A percentile compares a stretch with the other conserved stretches of the same genome.
Evolutionary conservation across 2,797 vertebrate species (phyloP).

Genomic region (Peromyscus melanophrys): DNA sequence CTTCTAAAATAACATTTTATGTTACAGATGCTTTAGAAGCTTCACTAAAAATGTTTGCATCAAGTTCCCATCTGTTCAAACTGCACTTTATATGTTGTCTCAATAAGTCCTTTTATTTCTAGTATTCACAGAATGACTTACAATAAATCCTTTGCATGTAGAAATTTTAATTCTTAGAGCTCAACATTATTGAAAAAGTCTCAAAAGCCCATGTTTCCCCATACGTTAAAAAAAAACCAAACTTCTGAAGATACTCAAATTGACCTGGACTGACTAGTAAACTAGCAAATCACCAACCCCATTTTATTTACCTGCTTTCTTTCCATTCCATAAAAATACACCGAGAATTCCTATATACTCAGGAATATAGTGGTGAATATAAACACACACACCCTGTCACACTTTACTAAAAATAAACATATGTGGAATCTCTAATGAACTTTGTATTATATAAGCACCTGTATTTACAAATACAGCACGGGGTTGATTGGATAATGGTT

Average conservation of each 20-base stretch:
- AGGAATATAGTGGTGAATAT: background rate
- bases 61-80: conserved; percentile 14
- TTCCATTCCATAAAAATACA: background rate
- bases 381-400: background rate
- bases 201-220: background rate
- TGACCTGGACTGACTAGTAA: background rate
- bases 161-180: conserved; percentile 44
- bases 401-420: background rate
- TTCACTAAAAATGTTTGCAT: background rate
- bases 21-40: background rate
- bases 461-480: conserved; percentile 22
- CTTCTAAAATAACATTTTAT: conserved; percentile 23
- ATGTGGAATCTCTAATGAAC: background rate
- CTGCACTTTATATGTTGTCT: background rate
- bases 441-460: background rate
- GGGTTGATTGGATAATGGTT: background rate
- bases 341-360: background rate
- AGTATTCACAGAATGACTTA: background rate
- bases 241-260: background rate
- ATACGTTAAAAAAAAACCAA: conserved; percentile 12
- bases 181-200: conserved; percentile 32
- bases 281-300: background rate
- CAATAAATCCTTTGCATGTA: background rate
- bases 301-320: background rate
- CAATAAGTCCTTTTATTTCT: conserved; percentile 6